Evolutionary conservation across 2,113 vertebrate species (phyloP).

Genomic region (Brienomyrus brachyistius): DNA sequence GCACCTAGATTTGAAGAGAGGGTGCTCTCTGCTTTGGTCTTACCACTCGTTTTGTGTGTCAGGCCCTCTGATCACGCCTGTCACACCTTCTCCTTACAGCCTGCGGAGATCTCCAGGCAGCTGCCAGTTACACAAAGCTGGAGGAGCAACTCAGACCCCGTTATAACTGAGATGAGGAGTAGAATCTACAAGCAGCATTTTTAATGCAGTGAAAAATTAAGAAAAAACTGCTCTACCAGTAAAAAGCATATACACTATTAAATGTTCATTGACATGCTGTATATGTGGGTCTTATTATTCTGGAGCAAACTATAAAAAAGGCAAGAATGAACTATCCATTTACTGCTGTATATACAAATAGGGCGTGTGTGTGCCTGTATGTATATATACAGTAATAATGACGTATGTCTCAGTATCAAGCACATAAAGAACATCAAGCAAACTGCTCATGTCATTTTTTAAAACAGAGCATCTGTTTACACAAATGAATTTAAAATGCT

Average conservation of each 20-base stretch:
- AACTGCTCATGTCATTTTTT: not conserved
- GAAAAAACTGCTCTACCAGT: not conserved
- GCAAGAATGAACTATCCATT: not conserved
- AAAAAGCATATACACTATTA: not conserved
- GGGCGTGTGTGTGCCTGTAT: not conserved
- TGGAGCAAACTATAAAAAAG: not conserved
- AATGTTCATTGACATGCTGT: not conserved
- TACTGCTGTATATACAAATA: not conserved
- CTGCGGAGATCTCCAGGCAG: not conserved
- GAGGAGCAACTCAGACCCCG: not conserved
- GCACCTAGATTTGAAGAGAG: not conserved
- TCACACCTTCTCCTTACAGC: not conserved
- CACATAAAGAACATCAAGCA: not conserved
- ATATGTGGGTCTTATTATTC: not conserved
- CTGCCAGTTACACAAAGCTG: not conserved
- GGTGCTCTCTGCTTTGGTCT: not conserved
- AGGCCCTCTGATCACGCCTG: not conserved
- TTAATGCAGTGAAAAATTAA: not conserved
- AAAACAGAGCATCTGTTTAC: not conserved
- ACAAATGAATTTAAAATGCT: constrained; percentile 1
- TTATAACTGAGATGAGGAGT: not conserved
- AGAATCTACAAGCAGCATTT: not conserved
- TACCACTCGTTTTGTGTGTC: not conserved
- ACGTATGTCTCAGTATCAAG: not conserved
- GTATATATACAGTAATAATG: not conserved